phyloP scores from a whole-genome alignment of 2,888 invertebrate species.

The Thelaira solivaga region DNA sequence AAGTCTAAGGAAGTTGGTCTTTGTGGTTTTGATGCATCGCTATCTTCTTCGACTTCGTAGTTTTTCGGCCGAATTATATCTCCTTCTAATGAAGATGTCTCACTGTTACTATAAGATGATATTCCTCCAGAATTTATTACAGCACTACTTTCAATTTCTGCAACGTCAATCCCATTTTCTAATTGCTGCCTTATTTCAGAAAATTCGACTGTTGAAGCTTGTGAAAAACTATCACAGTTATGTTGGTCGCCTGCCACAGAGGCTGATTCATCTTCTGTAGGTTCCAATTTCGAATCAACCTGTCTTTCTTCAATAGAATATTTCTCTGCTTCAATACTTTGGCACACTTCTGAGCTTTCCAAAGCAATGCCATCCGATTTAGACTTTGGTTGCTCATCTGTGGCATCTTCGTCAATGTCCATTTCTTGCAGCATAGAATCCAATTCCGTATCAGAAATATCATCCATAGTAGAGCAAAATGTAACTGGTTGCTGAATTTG shows the following conservation, averaged over 20 bases:
- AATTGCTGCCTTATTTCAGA: conserved; percentile 69
- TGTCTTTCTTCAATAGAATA: not conserved
- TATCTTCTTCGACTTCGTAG: conserved; percentile 58
- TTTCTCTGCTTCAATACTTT: not conserved
- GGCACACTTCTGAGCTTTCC: not conserved
- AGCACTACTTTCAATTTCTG: conserved; percentile 43
- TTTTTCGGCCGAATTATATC: conserved; percentile 48
- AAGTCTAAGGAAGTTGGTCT: conserved; percentile 75
- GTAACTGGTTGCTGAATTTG: conserved; percentile 69
- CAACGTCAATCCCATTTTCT: conserved; percentile 28
- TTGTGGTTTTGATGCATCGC: conserved; percentile 66
- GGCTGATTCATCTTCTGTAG: conserved; percentile 65
- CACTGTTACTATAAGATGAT: conserved; percentile 70
- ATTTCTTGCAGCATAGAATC: conserved; percentile 77
- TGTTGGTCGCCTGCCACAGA: conserved; percentile 67
- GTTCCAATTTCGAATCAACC: not conserved
- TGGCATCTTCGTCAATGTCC: conserved; percentile 70
- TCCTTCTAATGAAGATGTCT: conserved; percentile 63
- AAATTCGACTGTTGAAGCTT: conserved; percentile 76
- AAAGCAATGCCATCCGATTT: conserved; percentile 6
- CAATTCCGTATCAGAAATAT: conserved; percentile 77
- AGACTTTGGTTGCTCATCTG: conserved; percentile 8
- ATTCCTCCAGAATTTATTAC: conserved; percentile 60
- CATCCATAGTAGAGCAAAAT: conserved; percentile 77
- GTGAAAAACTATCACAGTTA: conserved; percentile 76